These are phyloP conservation scores for Bimastos eiseni DNA, from an alignment of 2,888 invertebrate species.

Conservation along the genomic window DNA sequence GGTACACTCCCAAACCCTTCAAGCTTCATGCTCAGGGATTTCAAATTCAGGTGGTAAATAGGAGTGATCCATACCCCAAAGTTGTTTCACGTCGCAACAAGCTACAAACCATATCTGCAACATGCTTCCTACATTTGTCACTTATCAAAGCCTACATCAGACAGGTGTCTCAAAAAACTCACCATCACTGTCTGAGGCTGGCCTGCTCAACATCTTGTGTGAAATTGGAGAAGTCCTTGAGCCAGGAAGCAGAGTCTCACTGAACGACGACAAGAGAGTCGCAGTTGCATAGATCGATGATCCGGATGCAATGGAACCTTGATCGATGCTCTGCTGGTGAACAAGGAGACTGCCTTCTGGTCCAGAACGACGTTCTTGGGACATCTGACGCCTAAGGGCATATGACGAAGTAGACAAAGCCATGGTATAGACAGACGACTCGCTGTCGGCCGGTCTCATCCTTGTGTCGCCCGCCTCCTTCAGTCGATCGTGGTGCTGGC, in stretches of 20 bases:
- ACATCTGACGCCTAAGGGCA: conserved; percentile 35
- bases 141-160: neutral
- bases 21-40: neutral
- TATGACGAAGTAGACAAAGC: conserved; percentile 42
- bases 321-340: conserved; percentile 41
- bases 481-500: neutral
- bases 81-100: neutral
- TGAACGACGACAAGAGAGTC: conserved; percentile 40
- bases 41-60: neutral
- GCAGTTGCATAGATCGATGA: conserved; percentile 44
- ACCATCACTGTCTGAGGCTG: conserved; percentile 25
- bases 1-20: neutral
- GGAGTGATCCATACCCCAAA: neutral
- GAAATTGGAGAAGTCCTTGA: conserved; percentile 29
- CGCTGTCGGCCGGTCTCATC: conserved; percentile 37
- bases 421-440: conserved; percentile 42
- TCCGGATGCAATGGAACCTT: conserved; percentile 42
- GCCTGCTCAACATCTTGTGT: conserved; percentile 16
- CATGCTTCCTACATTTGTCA: neutral
- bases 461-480: conserved; percentile 30
- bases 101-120: neutral
- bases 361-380: conserved; percentile 28
- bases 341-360: conserved; percentile 25
- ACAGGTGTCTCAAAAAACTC: conserved; percentile 39
- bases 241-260: conserved; percentile 29